phyloP scores from a whole-genome alignment of 2,888 invertebrate genomes.

The Acanthoscelides obtectus region DNA sequence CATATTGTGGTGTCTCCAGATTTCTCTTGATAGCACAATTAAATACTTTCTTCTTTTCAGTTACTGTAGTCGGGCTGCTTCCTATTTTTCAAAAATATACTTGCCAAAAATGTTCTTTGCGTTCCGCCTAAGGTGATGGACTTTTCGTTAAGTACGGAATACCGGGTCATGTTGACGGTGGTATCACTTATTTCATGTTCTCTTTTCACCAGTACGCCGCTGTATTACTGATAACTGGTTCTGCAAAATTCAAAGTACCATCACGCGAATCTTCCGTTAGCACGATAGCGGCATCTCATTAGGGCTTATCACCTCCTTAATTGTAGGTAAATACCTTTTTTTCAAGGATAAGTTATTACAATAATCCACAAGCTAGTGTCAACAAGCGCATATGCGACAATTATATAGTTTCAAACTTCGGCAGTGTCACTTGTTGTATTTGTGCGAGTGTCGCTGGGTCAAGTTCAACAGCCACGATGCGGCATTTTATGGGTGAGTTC shows the following conservation, averaged over 20 bases:
- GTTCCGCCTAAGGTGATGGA: no score
- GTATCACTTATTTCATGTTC: background rate
- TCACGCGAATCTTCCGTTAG: background rate
- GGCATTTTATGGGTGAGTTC: background rate
- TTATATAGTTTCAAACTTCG: background rate
- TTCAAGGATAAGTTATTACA: background rate
- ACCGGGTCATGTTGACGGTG: no score
- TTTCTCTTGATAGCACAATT: no score
- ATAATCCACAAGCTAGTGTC: background rate
- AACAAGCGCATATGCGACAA: background rate
- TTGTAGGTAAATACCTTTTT: background rate
- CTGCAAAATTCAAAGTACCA: background rate
- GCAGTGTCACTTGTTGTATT: background rate
- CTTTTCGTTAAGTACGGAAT: no score
- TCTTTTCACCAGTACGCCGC: background rate
- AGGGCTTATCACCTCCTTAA: background rate
- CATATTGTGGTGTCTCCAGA: no score
- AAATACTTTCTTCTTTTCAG: no score
- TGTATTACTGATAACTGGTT: background rate
- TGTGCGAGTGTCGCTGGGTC: background rate
- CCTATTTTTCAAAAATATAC: no score
- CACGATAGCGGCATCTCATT: background rate
- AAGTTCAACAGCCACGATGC: background rate
- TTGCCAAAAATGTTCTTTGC: no score
- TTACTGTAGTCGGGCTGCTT: no score